A percentile compares a stretch with the other conserved stretches of the same genome.
phyloP scores from a whole-genome alignment of 2,113 vertebrate genomes.

The Nyctibius bracteatus region DNA sequence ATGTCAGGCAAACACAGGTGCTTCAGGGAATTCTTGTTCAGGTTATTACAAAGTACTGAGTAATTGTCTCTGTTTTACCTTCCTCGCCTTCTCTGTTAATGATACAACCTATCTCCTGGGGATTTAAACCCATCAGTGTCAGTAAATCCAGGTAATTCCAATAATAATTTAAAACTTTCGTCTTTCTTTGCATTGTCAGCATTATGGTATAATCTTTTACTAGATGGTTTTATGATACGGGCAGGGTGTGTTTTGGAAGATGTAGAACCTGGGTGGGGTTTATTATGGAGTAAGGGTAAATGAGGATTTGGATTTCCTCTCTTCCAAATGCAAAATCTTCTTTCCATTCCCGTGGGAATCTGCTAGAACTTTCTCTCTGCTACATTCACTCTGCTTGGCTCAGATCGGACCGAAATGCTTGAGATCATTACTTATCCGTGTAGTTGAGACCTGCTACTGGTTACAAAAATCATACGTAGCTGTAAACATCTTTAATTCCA shows the following conservation, averaged over 20 bases:
- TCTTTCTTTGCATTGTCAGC: background rate
- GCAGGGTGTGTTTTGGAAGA: background rate
- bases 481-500: constrained; percentile 33
- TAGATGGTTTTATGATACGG: background rate
- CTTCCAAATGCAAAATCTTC: background rate
- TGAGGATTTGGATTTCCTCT: constrained; percentile 17
- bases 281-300: background rate
- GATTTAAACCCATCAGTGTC: background rate
- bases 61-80: constrained; percentile 37
- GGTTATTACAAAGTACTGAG: background rate
- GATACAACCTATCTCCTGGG: background rate
- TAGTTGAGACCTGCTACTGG: background rate
- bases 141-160: background rate
- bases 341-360: background rate
- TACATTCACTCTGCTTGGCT: background rate
- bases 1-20: background rate
- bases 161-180: background rate
- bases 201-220: background rate
- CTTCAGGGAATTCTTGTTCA: constrained; percentile 18
- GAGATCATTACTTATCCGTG: background rate
- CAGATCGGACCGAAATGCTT: background rate
- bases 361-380: background rate
- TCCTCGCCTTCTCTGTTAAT: background rate
- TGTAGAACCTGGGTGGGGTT: background rate
- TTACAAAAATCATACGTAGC: background rate